Evolutionary conservation across 2,797 vertebrate genomes (phyloP).

Genomic region (Thripadectes ignobilis): DNA sequence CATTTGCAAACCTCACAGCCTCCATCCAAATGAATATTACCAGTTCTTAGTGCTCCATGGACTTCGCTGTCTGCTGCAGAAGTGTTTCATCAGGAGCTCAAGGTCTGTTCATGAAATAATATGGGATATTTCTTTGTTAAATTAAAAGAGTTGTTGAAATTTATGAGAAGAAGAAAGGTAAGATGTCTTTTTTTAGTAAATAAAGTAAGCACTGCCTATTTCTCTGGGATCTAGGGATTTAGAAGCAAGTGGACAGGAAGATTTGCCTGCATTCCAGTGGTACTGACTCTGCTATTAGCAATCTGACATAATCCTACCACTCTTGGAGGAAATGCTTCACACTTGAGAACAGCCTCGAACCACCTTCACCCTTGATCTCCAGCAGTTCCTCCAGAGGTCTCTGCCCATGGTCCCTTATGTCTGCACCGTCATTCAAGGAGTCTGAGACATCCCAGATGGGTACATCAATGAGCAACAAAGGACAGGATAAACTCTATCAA

Average conservation of each 20-base stretch:
- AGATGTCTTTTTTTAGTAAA: not conserved
- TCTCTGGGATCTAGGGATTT: not conserved
- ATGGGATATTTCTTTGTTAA: not conserved
- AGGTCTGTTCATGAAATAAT: not conserved
- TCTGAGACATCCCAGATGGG: not conserved
- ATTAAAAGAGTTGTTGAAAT: not conserved
- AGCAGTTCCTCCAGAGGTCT: not conserved
- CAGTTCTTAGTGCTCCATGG: not conserved
- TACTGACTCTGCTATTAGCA: not conserved
- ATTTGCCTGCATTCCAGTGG: not conserved
- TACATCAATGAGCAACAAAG: not conserved
- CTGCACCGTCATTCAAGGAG: not conserved
- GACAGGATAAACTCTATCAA: not conserved
- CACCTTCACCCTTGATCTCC: not conserved
- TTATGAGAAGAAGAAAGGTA: not conserved
- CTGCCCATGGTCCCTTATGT: not conserved
- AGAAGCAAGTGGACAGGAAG: not conserved
- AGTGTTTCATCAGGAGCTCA: not conserved
- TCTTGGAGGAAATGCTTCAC: not conserved
- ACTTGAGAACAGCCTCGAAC: not conserved
- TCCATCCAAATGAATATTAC: not conserved
- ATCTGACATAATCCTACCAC: not conserved
- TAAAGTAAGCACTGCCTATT: not conserved
- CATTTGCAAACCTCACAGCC: conserved; percentile 10
- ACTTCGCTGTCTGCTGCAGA: not conserved